Evolutionary conservation across 2,797 vertebrate genomes (phyloP).

Genomic region (Pipistrellus pygmaeus): DNA sequence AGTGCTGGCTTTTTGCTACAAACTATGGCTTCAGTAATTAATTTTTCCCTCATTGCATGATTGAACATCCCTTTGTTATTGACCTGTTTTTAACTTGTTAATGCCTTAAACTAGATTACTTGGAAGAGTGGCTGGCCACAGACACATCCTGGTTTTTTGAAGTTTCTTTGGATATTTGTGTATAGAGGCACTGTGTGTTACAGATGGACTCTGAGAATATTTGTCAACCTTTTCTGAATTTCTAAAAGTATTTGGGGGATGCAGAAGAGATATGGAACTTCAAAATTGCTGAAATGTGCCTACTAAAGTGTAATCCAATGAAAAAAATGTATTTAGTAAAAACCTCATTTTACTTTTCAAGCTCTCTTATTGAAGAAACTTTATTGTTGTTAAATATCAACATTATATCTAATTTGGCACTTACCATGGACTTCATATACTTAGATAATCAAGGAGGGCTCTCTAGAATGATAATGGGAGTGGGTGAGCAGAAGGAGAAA

Average conservation of each 20-base stretch:
- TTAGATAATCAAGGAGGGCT: background rate
- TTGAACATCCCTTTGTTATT: background rate
- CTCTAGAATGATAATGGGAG: background rate
- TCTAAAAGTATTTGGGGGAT: background rate
- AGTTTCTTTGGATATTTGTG: conserved; percentile 42
- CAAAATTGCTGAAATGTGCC: background rate
- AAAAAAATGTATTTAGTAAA: conserved; percentile 50
- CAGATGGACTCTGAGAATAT: conserved; percentile 24
- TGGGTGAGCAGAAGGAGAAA: background rate
- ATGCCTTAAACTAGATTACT: conserved; percentile 53
- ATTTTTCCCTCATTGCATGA: background rate
- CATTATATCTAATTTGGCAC: background rate
- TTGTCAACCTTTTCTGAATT: conserved; percentile 45
- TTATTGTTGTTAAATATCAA: conserved; percentile 17
- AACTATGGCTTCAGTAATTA: background rate
- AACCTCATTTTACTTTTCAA: conserved; percentile 23
- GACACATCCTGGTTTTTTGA: background rate
- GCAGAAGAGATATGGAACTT: background rate
- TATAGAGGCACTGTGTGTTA: background rate
- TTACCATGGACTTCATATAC: background rate
- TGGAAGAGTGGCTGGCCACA: background rate
- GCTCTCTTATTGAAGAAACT: conserved; percentile 30
- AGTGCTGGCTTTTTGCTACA: background rate
- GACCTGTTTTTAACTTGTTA: conserved; percentile 47
- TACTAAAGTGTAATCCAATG: background rate